These are phyloP conservation scores for Hemibagrus wyckioides DNA, from an alignment of 2,113 vertebrate species.

Conservation along the genomic window DNA sequence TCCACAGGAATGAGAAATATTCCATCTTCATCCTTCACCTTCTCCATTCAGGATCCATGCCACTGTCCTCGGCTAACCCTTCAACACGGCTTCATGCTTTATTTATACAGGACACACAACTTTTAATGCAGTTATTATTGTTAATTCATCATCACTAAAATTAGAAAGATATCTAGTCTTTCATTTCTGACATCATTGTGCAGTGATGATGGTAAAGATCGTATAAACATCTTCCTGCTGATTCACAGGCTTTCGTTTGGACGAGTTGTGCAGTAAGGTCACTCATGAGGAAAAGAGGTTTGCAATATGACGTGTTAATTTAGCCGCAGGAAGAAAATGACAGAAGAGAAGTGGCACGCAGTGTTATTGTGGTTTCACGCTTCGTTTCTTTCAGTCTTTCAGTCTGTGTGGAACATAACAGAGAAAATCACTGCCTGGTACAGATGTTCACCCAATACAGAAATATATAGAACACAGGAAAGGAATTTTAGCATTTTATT, in stretches of 20 bases:
- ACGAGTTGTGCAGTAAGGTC: neutral
- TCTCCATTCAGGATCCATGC: slow-evolving; percentile 60
- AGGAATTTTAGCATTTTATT: neutral
- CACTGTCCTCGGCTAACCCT: neutral
- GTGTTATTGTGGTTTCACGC: slow-evolving; percentile 4
- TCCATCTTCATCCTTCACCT: slow-evolving; percentile 40
- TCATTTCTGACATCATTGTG: neutral
- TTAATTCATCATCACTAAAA: neutral
- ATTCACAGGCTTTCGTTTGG: neutral
- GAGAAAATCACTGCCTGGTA: neutral
- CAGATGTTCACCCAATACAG: neutral
- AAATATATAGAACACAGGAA: neutral
- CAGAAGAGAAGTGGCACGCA: neutral
- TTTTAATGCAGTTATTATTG: slow-evolving; percentile 1
- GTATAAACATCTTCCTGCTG: neutral
- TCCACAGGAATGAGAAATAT: neutral
- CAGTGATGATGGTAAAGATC: neutral
- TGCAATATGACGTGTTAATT: slow-evolving; percentile 10
- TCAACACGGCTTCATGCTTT: neutral
- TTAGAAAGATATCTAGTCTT: neutral
- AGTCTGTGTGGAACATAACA: neutral
- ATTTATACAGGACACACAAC: neutral
- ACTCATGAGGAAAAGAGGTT: slow-evolving; percentile 19
- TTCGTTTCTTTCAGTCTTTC: neutral
- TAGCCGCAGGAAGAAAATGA: neutral